Evolutionary conservation across 2,888 invertebrate genomes (phyloP), one percentile per base, ranked within the genome.

Genomic region (Nezara viridula): DNA sequence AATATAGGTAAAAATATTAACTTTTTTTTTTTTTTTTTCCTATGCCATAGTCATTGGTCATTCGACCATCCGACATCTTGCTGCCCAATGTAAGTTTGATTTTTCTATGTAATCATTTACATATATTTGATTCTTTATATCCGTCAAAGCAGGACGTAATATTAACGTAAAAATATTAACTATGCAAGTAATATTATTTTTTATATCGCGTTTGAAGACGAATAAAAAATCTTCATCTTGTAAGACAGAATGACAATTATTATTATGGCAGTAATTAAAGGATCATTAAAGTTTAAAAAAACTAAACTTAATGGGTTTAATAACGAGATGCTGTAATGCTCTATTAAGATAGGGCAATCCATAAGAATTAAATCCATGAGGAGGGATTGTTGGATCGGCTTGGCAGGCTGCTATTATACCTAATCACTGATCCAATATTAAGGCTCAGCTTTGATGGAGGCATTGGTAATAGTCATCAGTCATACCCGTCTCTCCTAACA

Each of bases 351-450:
- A 9, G 37, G 40, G 40, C 27, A 44, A 77, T 77, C 40, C 21
- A 40, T 77, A 77, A 40, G 77, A 77, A 77, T 77, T 77, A 77
- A 40, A 77, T 24, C 77, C 77, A 73, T 19, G n/a, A 12, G 2
- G n/a, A 27, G 55, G 12, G 19, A 77, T 40, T 16, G 40, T 24
- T n/a, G n/a, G n/a, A n/a, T 21, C n/a, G n/a, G 55, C 3, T 7
- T 55, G 27, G 27, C 21, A 21, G 40, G 21, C 40, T 24, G 21
- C 40, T 77, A 77, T 77, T 77, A 77, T 21, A 21, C 16, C 37
- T 40, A 77, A 77, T 77, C 40, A 40, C 37, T 40, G 77, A 44
- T 24, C 77, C 40, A 40, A 77, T 77, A 77, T 40, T 32, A 24
- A 77, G 40, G 40, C 40, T 14, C 40, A 73, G 77, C 24, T 60